Evolutionary conservation across 2,888 invertebrate species (phyloP), one percentile per base, ranked within the genome.

Genomic region (Penaeus monodon): DNA sequence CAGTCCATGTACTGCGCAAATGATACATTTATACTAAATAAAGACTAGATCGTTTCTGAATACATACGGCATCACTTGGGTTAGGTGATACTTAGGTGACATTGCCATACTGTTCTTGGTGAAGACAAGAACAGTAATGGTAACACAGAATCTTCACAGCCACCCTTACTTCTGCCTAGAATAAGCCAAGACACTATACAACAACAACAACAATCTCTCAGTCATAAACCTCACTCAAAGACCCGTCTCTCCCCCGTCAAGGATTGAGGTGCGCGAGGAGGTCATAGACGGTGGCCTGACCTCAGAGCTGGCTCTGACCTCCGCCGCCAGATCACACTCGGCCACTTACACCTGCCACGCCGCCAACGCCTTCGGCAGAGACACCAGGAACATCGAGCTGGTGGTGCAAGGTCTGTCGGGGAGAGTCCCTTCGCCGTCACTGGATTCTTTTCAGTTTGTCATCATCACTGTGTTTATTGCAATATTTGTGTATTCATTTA

Each of bases 281-380:
- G 95, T 95, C 88, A 95, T 95, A 17, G 94, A 88, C n/a, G 85
- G 77, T 12, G 88, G 90, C 4, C 70, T 95, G 38, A 93, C 97
- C 83, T 97, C 97, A 2, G 96, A 96, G 92, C 93, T 98, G 90
- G 96, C 96, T 90, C 96, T 98, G 90, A 94, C 96, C 88, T 96
- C 96, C 91, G 96, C 97, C 24, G 96, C 96, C 91, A 94, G 97
- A 88, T 96, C 96, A 92, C 98, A 98, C 93, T 97, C 97, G 0
- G 97, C 97, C 20, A 95, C 96, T 83, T 95, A 97, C 92, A 95
- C 96, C 82, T 98, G 98, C 92, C 94, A 95, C 89, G 97, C 97
- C 33, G 95, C 94, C 92, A 96, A 96, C 77, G 92, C 92, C 66
- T 94, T 92, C 90, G 94, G 94, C 10, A 92, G 93, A 86, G 93